Base-by-base conservation (phyloP, 2,113 vertebrate species). In the Propithecus coquereli region DNA sequence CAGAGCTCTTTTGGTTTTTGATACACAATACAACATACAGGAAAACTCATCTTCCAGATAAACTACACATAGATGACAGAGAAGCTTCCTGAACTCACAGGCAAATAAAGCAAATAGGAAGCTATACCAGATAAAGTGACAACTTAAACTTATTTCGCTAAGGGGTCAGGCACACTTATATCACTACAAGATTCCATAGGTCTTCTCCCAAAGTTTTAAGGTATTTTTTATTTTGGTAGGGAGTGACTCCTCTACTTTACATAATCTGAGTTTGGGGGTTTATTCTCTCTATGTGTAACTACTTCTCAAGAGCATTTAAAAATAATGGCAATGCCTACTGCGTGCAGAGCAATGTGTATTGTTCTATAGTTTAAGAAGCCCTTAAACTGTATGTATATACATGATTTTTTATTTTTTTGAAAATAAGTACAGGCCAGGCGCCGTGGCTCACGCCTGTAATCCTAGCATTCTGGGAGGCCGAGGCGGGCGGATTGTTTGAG, bases 251-350 rank as follows among this genome's bases (percentile, higher is more conserved):
- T 61, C 40, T 27, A 45, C 32, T 82, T 77, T 66, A 80, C 91
- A 25, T 73, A 84, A 80, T 30, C 63, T 81, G 66, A 85, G n/a
- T 2, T 82, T 32, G 66, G 20, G 61, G 74, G 22, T 73, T 95
- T 59, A 77, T 9, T 63, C 32, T 79, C 73, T 73, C 68, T 68
- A 61, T 74, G 30, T 5, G 5, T 40, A 54, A 88, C 65, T 74
- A 79, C n/a, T 84, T 94, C 68, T 68, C 86, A 45, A 90, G 68
- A 92, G 50, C 13, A 70, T 77, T 93, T 87, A 70, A 91, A 94
- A 83, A 22, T 22, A 93, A 61, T 22, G 82, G 54, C 17, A 84
- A 83, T 45, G 32, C 65, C 71, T 63, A 76, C 57, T 34, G 57
- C 52, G 43, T 80, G 11, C 43, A 90, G 12, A 79, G 50, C 37